A percentile compares a stretch with the other conserved stretches of the same genome.
These are phyloP conservation scores for Melieria crassipennis DNA, from an alignment of 2,888 invertebrate species.

Conservation along the genomic window DNA sequence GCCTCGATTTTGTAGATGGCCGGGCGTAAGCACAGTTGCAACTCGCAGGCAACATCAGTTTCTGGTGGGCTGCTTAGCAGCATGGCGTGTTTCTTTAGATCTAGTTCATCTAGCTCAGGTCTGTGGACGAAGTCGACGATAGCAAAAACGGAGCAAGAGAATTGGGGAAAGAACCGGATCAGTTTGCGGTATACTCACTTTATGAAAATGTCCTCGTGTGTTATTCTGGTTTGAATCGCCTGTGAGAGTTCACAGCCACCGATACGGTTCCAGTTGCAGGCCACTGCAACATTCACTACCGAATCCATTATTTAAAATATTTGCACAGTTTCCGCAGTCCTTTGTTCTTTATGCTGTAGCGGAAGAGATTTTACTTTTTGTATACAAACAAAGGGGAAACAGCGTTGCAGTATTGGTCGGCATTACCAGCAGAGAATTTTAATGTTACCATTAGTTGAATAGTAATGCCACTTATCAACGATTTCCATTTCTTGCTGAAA, in stretches of 20 bases:
- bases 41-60: conserved; percentile 52
- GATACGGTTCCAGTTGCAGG: conserved; percentile 54
- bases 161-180: neutral
- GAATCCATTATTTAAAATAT: conserved; percentile 3
- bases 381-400: too few relatives aligned
- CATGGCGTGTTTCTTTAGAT: conserved; percentile 54
- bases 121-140: conserved; percentile 41
- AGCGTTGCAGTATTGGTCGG: too few relatives aligned
- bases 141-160: neutral
- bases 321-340: neutral
- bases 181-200: conserved; percentile 46
- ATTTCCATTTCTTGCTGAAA: too few relatives aligned
- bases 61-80: conserved; percentile 42
- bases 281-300: conserved; percentile 34
- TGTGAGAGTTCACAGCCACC: conserved; percentile 52
- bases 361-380: too few relatives aligned
- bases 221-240: conserved; percentile 47
- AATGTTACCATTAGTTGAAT: too few relatives aligned
- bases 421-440: too few relatives aligned
- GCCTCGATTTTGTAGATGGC: conserved; percentile 56
- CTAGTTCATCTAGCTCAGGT: conserved; percentile 54
- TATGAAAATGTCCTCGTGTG: conserved; percentile 54
- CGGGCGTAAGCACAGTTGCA: conserved; percentile 49
- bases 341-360: neutral
- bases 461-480: too few relatives aligned